phyloP scores from a whole-genome alignment of 2,888 invertebrate genomes.

The Campaea margaritaria region DNA sequence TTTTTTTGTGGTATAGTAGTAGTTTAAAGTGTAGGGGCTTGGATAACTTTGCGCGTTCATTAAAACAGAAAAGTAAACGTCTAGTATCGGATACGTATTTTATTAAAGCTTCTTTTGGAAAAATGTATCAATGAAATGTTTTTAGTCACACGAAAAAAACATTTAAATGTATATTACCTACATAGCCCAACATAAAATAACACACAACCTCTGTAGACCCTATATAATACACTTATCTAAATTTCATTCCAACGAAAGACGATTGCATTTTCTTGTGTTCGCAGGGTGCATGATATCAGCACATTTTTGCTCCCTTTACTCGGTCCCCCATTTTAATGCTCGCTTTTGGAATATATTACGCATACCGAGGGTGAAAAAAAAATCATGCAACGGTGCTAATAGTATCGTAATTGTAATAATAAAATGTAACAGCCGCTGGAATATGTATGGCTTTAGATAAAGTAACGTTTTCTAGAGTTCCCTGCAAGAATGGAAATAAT shows the following conservation, averaged over 20 bases:
- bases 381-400: slow-evolving; percentile 69
- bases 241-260: slow-evolving; percentile 29
- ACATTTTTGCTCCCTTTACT: slow-evolving; percentile 60
- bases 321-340: slow-evolving; percentile 49
- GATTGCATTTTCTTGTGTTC: slow-evolving; percentile 40
- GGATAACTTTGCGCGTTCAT: no score
- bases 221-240: slow-evolving; percentile 42
- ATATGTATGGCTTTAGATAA: slow-evolving; percentile 19
- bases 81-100: no score
- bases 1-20: no score
- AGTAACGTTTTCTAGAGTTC: background rate
- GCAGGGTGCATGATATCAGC: slow-evolving; percentile 65
- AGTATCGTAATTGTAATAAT: slow-evolving; percentile 67
- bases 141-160: no score
- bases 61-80: no score
- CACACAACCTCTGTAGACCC: slow-evolving; percentile 21
- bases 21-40: no score
- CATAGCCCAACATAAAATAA: slow-evolving; percentile 22
- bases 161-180: background rate
- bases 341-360: slow-evolving; percentile 59
- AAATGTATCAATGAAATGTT: no score
- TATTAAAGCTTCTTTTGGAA: no score
- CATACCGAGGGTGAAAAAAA: slow-evolving; percentile 61
- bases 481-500: no score
- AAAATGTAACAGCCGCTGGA: slow-evolving; percentile 19